phyloP scores from a whole-genome alignment of 2,113 vertebrate genomes.

The Dipodomys spectabilis region DNA sequence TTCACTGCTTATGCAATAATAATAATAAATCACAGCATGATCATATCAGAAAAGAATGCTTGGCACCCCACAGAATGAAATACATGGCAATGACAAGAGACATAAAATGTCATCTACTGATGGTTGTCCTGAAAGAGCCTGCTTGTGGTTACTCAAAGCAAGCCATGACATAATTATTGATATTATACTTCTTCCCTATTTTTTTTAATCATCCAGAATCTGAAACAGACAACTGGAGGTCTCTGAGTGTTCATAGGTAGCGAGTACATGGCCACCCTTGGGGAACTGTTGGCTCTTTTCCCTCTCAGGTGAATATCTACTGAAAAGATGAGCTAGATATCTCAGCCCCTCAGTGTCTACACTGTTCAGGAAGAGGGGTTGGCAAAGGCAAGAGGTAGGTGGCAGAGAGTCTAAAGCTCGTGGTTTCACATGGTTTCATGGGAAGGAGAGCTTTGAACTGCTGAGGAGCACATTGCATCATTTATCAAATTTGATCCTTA shows the following conservation, averaged over 20 bases:
- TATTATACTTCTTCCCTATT: neutral
- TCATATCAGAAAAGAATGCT: neutral
- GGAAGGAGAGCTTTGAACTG: neutral
- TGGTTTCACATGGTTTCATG: neutral
- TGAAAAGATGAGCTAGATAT: neutral
- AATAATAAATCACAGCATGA: slow-evolving; percentile 6
- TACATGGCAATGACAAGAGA: neutral
- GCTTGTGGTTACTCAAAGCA: neutral
- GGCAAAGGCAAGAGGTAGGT: neutral
- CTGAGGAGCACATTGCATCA: neutral
- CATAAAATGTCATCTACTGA: neutral
- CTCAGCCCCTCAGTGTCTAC: neutral
- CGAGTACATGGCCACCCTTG: neutral
- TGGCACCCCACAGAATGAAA: slow-evolving; percentile 24
- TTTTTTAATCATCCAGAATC: neutral
- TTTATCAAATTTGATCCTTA: neutral
- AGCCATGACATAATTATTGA: too few species aligned
- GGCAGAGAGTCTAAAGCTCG: too few species aligned
- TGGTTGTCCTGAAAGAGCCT: neutral
- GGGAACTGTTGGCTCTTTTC: neutral
- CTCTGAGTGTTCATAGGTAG: neutral
- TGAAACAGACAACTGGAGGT: neutral
- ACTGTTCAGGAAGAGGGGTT: accelerated
- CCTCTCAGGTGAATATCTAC: neutral
- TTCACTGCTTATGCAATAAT: slow-evolving; percentile 18